Evolutionary conservation across 2,797 vertebrate species (phyloP).

Genomic region (Pangasius krempfi): DNA sequence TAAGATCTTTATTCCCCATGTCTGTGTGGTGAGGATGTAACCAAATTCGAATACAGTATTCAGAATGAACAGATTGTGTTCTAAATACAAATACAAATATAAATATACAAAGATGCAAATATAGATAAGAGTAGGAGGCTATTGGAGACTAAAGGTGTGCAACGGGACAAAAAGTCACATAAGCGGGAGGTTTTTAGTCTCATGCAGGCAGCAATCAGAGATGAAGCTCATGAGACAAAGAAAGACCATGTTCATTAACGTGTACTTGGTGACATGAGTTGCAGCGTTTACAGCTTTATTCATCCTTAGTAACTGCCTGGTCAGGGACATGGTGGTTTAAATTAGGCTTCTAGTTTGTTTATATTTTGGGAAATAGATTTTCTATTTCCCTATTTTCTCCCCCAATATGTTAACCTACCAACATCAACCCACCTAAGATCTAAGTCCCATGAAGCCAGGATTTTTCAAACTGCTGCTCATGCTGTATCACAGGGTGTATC

Average conservation of each 20-base stretch:
- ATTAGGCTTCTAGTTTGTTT: background rate
- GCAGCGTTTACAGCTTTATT: background rate
- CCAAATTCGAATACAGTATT: background rate
- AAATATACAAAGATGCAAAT: background rate
- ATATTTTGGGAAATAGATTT: background rate
- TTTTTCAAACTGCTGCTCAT: background rate
- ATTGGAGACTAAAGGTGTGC: background rate
- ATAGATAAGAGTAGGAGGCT: background rate
- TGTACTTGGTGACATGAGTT: background rate
- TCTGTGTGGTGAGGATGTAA: background rate
- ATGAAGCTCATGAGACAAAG: background rate
- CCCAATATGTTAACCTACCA: background rate
- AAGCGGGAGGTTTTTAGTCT: background rate
- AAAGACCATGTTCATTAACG: background rate
- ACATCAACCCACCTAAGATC: background rate
- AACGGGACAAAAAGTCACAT: background rate
- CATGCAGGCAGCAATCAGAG: background rate
- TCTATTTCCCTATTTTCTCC: background rate
- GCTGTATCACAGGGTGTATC: background rate
- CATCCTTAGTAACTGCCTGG: background rate
- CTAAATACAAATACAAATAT: background rate
- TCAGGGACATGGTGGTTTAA: background rate
- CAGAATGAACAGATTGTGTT: conserved; percentile 19
- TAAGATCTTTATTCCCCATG: background rate
- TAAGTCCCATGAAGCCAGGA: background rate